Percentiles rank a stretch among this genome's conserved stretches.
Conservation (phyloP, 2,888 invertebrate genomes). For the Clitarchus hookeri region DNA sequence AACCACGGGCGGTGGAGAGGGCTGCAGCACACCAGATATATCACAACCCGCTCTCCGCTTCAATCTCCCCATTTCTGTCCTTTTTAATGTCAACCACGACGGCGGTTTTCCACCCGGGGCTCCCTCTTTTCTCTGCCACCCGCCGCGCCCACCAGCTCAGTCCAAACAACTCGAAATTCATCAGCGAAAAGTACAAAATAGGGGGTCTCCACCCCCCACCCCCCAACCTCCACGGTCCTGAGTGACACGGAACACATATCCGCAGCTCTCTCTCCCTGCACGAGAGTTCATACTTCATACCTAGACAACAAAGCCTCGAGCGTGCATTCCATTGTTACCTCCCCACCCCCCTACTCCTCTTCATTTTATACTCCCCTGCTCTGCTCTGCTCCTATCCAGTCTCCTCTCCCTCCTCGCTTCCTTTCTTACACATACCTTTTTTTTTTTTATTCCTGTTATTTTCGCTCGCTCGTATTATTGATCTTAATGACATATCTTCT, state of each 20-base stretch:
- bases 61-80: conserved; percentile 2
- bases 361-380: not conserved
- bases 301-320: conserved; percentile 32
- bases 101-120: not conserved
- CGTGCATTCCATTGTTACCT: conserved; percentile 31
- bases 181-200: conserved; percentile 30
- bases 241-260: conserved; percentile 22
- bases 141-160: not conserved
- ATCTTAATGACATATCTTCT: conserved; percentile 36
- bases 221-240: not conserved
- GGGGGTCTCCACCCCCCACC: not conserved
- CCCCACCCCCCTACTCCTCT: conserved; percentile 24
- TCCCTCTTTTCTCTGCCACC: not conserved
- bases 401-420: not conserved
- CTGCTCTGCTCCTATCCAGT: too few species aligned
- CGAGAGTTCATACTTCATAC: conserved; percentile 28
- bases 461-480: conserved; percentile 33
- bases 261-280: not conserved
- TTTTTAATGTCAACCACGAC: conserved; percentile 18
- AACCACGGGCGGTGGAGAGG: not conserved
- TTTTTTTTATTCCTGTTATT: conserved; percentile 21
- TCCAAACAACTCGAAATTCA: conserved; percentile 30
- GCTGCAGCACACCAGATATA: not conserved
- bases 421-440: not conserved
- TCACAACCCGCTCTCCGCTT: not conserved